These are phyloP conservation scores for Encarsia formosa DNA, from an alignment of 2,888 invertebrate species.

Conservation along the genomic window DNA sequence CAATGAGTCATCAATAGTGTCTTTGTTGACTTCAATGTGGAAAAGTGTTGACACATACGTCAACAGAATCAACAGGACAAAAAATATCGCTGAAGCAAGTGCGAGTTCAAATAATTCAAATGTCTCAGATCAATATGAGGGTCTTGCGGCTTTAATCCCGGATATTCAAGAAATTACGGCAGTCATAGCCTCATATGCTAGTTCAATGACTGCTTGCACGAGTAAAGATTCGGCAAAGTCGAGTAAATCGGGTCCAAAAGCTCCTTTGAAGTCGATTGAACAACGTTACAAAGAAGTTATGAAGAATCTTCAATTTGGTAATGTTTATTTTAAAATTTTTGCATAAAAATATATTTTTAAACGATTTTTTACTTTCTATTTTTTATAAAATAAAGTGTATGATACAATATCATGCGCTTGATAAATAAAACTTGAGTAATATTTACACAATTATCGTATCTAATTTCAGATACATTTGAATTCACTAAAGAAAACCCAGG, in stretches of 20 bases:
- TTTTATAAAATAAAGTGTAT: background rate
- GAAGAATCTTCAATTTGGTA: slow-evolving; percentile 86
- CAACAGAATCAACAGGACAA: slow-evolving; percentile 64
- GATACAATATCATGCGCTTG: background rate
- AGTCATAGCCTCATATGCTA: slow-evolving; percentile 54
- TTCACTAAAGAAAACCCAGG: slow-evolving; percentile 81
- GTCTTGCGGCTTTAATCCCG: slow-evolving; percentile 81
- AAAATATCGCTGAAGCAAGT: slow-evolving; percentile 41
- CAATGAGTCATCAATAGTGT: slow-evolving; percentile 65
- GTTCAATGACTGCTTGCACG: slow-evolving; percentile 38
- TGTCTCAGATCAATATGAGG: slow-evolving; percentile 83
- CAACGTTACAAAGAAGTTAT: slow-evolving; percentile 81
- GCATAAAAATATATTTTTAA: no score
- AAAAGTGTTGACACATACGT: slow-evolving; percentile 89
- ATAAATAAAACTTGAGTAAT: no score
- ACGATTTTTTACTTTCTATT: no score
- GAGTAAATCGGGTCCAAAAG: slow-evolving; percentile 51
- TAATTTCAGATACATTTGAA: slow-evolving; percentile 80
- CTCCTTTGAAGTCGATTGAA: slow-evolving; percentile 60
- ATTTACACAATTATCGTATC: no score
- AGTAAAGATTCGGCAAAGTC: slow-evolving; percentile 47
- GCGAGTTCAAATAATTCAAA: slow-evolving; percentile 49
- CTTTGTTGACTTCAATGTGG: slow-evolving; percentile 81
- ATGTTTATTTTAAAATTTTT: no score
- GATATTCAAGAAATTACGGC: slow-evolving; percentile 83